These are phyloP conservation scores for Drosophila sucinea DNA, from an alignment of 1,140 invertebrate species.

Conservation along the genomic window DNA sequence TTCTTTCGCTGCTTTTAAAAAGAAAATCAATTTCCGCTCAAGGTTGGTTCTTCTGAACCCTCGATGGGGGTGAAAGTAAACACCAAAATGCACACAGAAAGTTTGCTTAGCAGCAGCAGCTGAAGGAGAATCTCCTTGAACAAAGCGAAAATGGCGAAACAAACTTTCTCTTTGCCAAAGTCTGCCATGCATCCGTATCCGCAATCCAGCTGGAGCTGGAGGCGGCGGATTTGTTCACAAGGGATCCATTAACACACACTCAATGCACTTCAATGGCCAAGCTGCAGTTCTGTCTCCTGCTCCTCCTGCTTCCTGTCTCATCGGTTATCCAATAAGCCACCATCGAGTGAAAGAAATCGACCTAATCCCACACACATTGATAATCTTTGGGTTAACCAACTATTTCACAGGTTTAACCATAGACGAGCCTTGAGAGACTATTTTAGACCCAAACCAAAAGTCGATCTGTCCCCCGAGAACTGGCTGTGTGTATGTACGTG, in stretches of 20 bases:
- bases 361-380: conserved; percentile 14
- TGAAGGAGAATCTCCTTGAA: conserved; percentile 22
- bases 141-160: conserved; percentile 53
- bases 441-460: conserved; percentile 52
- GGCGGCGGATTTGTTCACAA: conserved; percentile 90
- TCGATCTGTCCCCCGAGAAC: conserved; percentile 78
- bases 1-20: conserved; percentile 8
- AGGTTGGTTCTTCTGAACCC: conserved; percentile 21
- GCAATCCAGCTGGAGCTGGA: conserved; percentile 87
- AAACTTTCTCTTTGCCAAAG: conserved; percentile 64
- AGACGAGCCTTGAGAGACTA: conserved; percentile 6
- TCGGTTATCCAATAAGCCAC: conserved; percentile 38
- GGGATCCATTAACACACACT: conserved; percentile 94
- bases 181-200: conserved; percentile 50
- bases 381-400: conserved; percentile 5
- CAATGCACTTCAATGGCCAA: conserved; percentile 93
- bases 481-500: conserved; percentile 55
- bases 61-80: conserved; percentile 48
- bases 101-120: conserved; percentile 56
- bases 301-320: conserved; percentile 34
- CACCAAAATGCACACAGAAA: conserved; percentile 59
- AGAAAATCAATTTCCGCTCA: conserved; percentile 76
- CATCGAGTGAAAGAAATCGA: conserved; percentile 19
- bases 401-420: conserved; percentile 53
- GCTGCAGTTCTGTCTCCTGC: conserved; percentile 87